phyloP scores from a whole-genome alignment of 2,113 vertebrate genomes.

The Seriola rivoliana region DNA sequence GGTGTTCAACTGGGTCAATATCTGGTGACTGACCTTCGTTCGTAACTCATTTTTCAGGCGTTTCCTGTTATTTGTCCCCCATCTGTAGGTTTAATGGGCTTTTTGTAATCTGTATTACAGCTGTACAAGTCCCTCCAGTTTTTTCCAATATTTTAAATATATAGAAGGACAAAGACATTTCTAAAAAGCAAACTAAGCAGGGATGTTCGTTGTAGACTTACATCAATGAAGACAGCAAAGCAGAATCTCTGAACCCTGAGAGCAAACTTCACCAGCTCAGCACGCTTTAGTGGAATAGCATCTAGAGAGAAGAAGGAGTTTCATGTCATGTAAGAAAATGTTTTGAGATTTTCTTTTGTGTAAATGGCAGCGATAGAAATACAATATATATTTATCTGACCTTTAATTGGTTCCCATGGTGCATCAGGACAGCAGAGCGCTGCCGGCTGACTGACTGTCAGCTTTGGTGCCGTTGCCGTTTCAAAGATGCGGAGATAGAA shows the following conservation, averaged over 20 bases:
- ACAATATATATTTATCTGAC: slow-evolving; percentile 43
- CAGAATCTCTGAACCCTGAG: slow-evolving; percentile 71
- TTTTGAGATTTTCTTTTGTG: background rate
- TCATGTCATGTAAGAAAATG: background rate
- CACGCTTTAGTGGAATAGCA: slow-evolving; percentile 56
- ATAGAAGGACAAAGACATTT: background rate
- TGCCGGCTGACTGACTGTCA: background rate
- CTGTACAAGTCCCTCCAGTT: too few relatives aligned
- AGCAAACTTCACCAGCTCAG: slow-evolving; percentile 78
- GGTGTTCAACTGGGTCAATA: too few relatives aligned
- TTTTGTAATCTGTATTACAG: too few relatives aligned
- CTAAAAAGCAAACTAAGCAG: background rate
- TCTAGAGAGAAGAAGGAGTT: slow-evolving; percentile 30
- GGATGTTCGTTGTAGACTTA: slow-evolving; percentile 57
- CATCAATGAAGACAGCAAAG: slow-evolving; percentile 63
- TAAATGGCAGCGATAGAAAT: background rate
- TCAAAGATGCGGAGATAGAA: slow-evolving; percentile 77
- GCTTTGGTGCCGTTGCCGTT: slow-evolving; percentile 67
- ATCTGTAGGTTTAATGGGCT: too few relatives aligned
- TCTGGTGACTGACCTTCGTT: too few relatives aligned
- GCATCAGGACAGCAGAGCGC: slow-evolving; percentile 36
- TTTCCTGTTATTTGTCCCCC: too few relatives aligned
- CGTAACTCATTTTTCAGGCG: too few relatives aligned
- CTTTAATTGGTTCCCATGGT: slow-evolving; percentile 72
- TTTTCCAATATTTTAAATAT: too few relatives aligned